phyloP scores from a whole-genome alignment of 2,888 invertebrate species.

The Norana najaformis region DNA sequence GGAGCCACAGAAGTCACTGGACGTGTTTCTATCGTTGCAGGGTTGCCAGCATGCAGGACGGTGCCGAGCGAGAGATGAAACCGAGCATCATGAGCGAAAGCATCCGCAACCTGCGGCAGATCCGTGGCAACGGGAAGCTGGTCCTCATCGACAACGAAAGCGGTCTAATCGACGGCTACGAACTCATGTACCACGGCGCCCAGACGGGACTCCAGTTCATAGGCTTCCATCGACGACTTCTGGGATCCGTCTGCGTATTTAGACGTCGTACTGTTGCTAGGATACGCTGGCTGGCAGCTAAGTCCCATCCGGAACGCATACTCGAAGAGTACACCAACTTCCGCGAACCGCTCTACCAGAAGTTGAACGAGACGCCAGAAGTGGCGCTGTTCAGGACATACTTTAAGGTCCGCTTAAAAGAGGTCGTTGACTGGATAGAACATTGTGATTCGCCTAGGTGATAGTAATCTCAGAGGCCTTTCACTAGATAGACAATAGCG shows the following conservation, averaged over 20 bases:
- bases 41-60: slow-evolving; percentile 63
- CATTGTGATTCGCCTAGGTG: slow-evolving; percentile 2
- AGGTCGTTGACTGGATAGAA: slow-evolving; percentile 48
- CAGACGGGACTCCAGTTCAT: slow-evolving; percentile 47
- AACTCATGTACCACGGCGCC: slow-evolving; percentile 51
- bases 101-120: slow-evolving; percentile 60
- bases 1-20: no score
- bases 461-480: neutral
- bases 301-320: slow-evolving; percentile 42
- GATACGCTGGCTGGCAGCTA: slow-evolving; percentile 41
- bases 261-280: slow-evolving; percentile 50
- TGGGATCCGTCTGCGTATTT: slow-evolving; percentile 59
- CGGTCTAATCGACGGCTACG: slow-evolving; percentile 61
- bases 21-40: slow-evolving; percentile 48
- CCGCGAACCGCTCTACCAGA: slow-evolving; percentile 48
- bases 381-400: slow-evolving; percentile 43
- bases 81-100: slow-evolving; percentile 57
- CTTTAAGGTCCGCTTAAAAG: slow-evolving; percentile 48
- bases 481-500: no score
- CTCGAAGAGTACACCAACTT: slow-evolving; percentile 44
- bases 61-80: slow-evolving; percentile 57
- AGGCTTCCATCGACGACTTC: slow-evolving; percentile 55
- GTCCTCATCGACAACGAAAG: slow-evolving; percentile 64
- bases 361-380: slow-evolving; percentile 39
- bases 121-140: slow-evolving; percentile 52